Base-by-base conservation (phyloP, 1,140 invertebrate species). In the Drosophila oshimai region DNA sequence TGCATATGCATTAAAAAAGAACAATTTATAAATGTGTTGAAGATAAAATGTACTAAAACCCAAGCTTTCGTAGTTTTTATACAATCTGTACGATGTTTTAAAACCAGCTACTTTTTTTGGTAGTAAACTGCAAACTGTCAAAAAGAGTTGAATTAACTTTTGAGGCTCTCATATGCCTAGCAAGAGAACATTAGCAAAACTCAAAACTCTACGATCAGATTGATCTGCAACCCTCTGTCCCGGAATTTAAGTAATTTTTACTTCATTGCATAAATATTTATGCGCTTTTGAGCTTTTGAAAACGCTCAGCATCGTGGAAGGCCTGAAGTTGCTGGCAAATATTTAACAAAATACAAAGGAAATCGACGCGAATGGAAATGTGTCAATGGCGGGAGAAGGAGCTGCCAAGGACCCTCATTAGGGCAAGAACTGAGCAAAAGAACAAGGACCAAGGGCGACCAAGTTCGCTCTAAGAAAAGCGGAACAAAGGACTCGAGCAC, bases 211-310 rank as follows among this genome's bases (percentile, higher is more conserved):
- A 9, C 15, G 17, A 6, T 28, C 31, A 6, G 39, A 18, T 13
- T 24, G 10, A 20, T 22, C 36, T 39, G 17, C 50, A 71, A 72
- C 68, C 68, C 67, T 26, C 26, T 13, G n/a, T 22, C 4, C 4
- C 26, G 7, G 26, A 42, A 55, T 75, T 75, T 51, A 17, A 44
- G 67, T 15, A 64, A 55, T 75, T 80, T 87, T 87, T 87, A 75
- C 47, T 76, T 87, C 81, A 87, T 75, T 84, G 81, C 81, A 72
- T 84, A 84, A 84, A 84, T 84, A 84, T 84, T 84, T 84, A 73
- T 80, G 81, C 81, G 81, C 75, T 64, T 84, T 86, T 57, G 53
- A 51, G 81, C 75, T 64, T 84, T 86, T 57, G 53, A 51, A 75
- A 75, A 61, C 64, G 74, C 69, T 83, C 75, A 45, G 67, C 26